Conservation (phyloP, 2,797 vertebrate species). For the Enteromius thamalakanensis region DNA sequence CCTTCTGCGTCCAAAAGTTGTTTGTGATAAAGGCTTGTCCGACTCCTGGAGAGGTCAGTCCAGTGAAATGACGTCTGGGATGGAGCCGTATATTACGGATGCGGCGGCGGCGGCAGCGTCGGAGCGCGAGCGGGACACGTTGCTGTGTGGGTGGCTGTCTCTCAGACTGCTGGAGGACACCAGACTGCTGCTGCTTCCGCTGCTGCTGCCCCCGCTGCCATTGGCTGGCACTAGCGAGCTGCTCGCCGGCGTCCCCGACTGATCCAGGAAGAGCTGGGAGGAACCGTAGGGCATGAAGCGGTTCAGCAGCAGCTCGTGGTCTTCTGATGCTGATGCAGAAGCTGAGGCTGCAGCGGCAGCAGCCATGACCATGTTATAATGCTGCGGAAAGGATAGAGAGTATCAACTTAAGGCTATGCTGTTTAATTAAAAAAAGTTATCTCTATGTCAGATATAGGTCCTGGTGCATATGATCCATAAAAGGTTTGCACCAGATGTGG, state of each 20-base stretch:
- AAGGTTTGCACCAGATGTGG: neutral
- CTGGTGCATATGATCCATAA: neutral
- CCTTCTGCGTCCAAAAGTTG: constrained; percentile 58
- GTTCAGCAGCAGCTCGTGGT: constrained; percentile 91
- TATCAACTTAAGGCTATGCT: neutral
- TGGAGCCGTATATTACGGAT: constrained; percentile 93
- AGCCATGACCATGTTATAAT: constrained; percentile 96
- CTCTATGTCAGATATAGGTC: neutral
- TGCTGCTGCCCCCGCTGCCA: constrained; percentile 81
- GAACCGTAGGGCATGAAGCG: constrained; percentile 94
- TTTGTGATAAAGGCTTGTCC: constrained; percentile 45
- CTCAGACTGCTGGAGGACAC: constrained; percentile 93
- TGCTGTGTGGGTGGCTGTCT: constrained; percentile 86
- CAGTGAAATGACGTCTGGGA: constrained; percentile 97
- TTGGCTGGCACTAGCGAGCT: constrained; percentile 83
- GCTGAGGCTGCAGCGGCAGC: constrained; percentile 91
- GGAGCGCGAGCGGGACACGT: constrained; percentile 80
- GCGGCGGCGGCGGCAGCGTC: constrained; percentile 75
- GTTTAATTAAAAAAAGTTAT: neutral
- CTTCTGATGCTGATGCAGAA: constrained; percentile 83
- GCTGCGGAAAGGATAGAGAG: constrained; percentile 72
- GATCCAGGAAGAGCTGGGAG: constrained; percentile 93
- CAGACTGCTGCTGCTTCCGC: constrained; percentile 95
- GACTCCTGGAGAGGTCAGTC: constrained; percentile 78
- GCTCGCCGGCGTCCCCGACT: constrained; percentile 85